Evolutionary conservation across 1,140 invertebrate species (phyloP).

Genomic region (Asbolus verrucosus): DNA sequence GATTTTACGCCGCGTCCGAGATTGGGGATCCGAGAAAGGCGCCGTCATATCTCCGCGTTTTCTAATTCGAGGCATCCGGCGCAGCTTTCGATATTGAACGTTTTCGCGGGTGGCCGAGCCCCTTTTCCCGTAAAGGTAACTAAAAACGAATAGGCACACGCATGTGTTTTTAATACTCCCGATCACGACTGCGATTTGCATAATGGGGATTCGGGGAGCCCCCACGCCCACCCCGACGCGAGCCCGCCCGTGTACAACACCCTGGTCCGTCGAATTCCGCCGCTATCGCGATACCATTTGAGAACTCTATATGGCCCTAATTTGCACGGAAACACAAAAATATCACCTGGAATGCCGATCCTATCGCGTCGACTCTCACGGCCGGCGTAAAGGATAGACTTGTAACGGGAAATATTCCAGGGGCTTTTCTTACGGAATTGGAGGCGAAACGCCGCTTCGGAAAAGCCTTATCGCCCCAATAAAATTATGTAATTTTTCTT

Average conservation of each 20-base stretch:
- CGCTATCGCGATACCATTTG: conserved; percentile 44
- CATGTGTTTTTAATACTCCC: conserved; percentile 54
- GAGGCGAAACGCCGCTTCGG: conserved; percentile 22
- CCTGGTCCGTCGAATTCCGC: conserved; percentile 10
- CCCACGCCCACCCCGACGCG: background rate
- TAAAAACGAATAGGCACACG: conserved; percentile 53
- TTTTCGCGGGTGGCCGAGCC: conserved; percentile 34
- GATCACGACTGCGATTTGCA: conserved; percentile 52
- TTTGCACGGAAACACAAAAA: conserved; percentile 42
- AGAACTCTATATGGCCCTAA: conserved; percentile 44
- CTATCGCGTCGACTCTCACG: conserved; percentile 17
- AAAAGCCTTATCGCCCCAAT: conserved; percentile 28
- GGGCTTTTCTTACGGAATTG: background rate
- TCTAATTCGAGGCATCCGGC: conserved; percentile 35
- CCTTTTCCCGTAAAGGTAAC: conserved; percentile 45
- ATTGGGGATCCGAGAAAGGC: conserved; percentile 13
- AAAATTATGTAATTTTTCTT: conserved; percentile 40
- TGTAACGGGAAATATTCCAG: conserved; percentile 8
- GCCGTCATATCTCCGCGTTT: conserved; percentile 36
- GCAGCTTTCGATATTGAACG: conserved; percentile 38
- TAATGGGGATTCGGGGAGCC: conserved; percentile 43
- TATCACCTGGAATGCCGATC: conserved; percentile 37
- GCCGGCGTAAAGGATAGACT: conserved; percentile 19
- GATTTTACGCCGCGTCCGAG: conserved; percentile 26
- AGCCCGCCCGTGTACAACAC: conserved; percentile 20